phyloP scores from a whole-genome alignment of 2,113 vertebrate genomes.

The Argyrosomus japonicus region DNA sequence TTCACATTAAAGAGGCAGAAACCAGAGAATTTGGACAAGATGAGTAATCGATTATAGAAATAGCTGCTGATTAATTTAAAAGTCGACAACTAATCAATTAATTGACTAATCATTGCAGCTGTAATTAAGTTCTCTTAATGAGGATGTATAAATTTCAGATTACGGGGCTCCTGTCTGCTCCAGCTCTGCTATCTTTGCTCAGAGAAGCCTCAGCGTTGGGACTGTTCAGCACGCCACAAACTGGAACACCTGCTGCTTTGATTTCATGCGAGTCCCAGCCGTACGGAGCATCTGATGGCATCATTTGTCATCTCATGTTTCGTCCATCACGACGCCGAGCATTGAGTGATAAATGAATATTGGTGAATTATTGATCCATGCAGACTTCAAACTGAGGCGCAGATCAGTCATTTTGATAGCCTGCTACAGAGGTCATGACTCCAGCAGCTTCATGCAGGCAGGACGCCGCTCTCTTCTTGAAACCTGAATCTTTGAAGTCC shows the following conservation, averaged over 20 bases:
- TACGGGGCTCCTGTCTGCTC: neutral
- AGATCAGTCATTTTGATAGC: conserved; percentile 67
- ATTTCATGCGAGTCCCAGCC: conserved; percentile 23
- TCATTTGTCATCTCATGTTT: conserved; percentile 63
- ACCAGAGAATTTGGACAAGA: too few species aligned
- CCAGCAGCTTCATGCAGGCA: conserved; percentile 20
- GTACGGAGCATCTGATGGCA: conserved; percentile 4
- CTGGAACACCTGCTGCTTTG: conserved; percentile 27
- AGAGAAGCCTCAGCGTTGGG: neutral
- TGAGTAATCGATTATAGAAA: too few species aligned
- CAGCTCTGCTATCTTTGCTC: neutral
- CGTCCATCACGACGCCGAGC: conserved; percentile 8
- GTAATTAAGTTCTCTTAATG: too few species aligned
- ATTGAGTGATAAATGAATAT: conserved; percentile 57
- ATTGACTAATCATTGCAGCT: too few species aligned
- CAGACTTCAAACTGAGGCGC: conserved; percentile 20
- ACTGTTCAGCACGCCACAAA: neutral
- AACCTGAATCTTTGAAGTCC: conserved; percentile 51
- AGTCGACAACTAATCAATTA: too few species aligned
- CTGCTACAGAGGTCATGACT: conserved; percentile 46
- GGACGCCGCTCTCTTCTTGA: conserved; percentile 7
- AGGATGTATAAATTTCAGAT: too few species aligned
- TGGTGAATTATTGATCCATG: conserved; percentile 64
- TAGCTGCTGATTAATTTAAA: too few species aligned
- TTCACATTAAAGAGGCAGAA: too few species aligned